phyloP scores from a whole-genome alignment of 1,140 invertebrate species.

The Aphaenogaster floridana region DNA sequence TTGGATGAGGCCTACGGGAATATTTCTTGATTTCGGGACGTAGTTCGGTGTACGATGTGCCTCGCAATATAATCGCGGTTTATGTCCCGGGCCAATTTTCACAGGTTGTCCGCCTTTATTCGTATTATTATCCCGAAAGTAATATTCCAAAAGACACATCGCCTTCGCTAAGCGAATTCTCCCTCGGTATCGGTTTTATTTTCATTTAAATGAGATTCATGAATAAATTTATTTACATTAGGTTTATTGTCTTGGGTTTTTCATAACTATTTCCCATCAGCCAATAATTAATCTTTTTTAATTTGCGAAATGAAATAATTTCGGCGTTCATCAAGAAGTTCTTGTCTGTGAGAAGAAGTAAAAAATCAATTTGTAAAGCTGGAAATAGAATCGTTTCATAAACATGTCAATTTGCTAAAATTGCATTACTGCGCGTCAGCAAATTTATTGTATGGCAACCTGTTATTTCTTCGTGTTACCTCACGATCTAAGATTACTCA shows the following conservation, averaged over 20 bases:
- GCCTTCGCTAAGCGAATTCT: slow-evolving; percentile 56
- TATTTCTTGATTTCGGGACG: slow-evolving; percentile 59
- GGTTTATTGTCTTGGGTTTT: slow-evolving; percentile 31
- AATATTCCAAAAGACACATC: slow-evolving; percentile 56
- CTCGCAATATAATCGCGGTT: slow-evolving; percentile 67
- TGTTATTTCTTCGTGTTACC: not conserved
- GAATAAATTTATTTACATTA: slow-evolving; percentile 57
- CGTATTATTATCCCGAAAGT: slow-evolving; percentile 63
- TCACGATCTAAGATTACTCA: not conserved
- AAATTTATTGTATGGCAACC: slow-evolving; percentile 11
- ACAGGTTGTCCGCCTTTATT: slow-evolving; percentile 56
- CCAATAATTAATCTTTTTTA: slow-evolving; percentile 16
- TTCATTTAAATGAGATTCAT: slow-evolving; percentile 59
- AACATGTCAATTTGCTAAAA: not conserved
- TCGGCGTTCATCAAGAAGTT: not conserved
- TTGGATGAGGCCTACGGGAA: slow-evolving; percentile 66
- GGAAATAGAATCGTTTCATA: not conserved
- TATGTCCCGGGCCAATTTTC: slow-evolving; percentile 61
- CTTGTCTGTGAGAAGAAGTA: not conserved
- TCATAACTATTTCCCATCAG: slow-evolving; percentile 10
- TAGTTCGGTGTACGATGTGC: slow-evolving; percentile 53
- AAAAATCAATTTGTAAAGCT: not conserved
- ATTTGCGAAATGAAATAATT: not conserved
- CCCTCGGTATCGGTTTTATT: slow-evolving; percentile 49
- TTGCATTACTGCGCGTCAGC: not conserved